These are phyloP conservation scores for Thysanoteuthis rhombus DNA, from an alignment of 2,888 invertebrate genomes.

Conservation along the genomic window DNA sequence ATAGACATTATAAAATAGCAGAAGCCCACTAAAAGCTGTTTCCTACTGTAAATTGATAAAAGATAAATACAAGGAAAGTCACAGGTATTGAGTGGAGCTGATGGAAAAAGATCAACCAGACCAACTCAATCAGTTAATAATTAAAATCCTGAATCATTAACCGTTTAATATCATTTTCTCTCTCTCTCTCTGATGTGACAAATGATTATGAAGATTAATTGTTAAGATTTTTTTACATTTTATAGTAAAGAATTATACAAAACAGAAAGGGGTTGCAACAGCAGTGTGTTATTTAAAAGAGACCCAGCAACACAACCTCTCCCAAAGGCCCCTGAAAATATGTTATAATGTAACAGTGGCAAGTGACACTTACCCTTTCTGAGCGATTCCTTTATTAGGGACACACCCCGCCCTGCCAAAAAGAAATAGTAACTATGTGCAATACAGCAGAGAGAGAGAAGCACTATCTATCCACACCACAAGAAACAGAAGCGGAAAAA, in stretches of 20 bases:
- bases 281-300: neutral
- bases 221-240: no score
- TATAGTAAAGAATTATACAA: neutral
- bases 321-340: neutral
- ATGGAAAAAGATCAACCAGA: no score
- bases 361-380: neutral
- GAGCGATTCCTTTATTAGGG: neutral
- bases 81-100: no score
- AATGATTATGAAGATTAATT: no score
- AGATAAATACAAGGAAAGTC: no score
- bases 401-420: constrained; percentile 12
- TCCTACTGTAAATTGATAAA: no score
- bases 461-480: neutral
- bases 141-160: no score
- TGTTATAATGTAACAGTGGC: neutral
- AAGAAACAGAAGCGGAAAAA: neutral
- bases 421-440: constrained; percentile 12
- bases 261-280: neutral
- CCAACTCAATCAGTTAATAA: no score
- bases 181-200: no score
- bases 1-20: no score
- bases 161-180: no score
- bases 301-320: neutral
- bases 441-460: constrained; percentile 12
- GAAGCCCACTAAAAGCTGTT: no score